These are phyloP conservation scores for Semicossyphus pulcher DNA, from an alignment of 2,113 vertebrate species.

Conservation along the genomic window DNA sequence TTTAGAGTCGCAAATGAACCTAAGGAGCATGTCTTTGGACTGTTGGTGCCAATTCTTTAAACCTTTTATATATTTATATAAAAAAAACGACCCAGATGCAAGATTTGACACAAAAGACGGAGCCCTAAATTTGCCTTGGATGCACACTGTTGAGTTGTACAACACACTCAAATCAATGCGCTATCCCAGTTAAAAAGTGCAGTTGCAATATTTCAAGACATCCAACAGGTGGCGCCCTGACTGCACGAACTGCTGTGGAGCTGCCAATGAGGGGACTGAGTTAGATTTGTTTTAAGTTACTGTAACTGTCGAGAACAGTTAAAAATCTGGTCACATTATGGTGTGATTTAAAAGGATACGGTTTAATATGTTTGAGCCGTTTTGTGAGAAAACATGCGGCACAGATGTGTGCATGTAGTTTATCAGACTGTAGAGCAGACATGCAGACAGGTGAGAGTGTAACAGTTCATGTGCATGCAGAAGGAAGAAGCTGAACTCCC, in stretches of 20 bases:
- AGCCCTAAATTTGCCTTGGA: no score
- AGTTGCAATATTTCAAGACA: background rate
- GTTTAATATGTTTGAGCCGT: background rate
- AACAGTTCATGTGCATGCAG: background rate
- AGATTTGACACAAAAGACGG: no score
- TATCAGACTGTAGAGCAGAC: background rate
- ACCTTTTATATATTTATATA: no score
- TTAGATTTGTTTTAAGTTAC: background rate
- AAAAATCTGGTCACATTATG: background rate
- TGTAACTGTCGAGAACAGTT: no score
- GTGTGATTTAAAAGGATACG: background rate
- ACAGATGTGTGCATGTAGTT: background rate
- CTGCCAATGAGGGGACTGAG: rapidly evolving
- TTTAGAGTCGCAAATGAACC: no score
- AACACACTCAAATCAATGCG: no score
- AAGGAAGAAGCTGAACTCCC: background rate
- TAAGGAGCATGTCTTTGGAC: no score
- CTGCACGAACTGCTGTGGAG: background rate
- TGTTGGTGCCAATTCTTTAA: no score
- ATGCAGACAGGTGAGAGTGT: background rate
- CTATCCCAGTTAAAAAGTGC: background rate
- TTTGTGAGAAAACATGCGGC: background rate
- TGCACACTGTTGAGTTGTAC: no score
- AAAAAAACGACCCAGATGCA: no score
- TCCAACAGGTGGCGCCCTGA: conserved; percentile 55